Evolutionary conservation across 1,140 invertebrate species (phyloP), one percentile per base, ranked within the genome.

Genomic region (Neuroterus valhalla): DNA sequence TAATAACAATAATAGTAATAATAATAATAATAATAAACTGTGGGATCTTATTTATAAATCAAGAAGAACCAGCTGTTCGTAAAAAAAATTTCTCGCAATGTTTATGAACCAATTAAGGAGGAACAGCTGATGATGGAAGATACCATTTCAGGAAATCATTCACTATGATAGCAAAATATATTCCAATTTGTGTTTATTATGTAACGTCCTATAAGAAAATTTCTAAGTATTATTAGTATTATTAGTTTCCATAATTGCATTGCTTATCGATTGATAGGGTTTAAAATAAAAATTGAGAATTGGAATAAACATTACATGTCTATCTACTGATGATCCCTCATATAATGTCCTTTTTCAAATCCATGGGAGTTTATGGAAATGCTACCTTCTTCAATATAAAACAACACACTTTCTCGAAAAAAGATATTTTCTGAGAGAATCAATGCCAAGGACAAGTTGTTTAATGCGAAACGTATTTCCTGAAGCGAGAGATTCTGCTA

Each of bases 111-210:
- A 15, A 62, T 4, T 2, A 31, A 3, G 0, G 1, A 52, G 50
- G 19, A 52, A 52, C 50, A 52, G 50, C 19, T 52, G 50, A 52
- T 52, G 12, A 26, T 52, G 50, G 46, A 48, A 48, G 46, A 48
- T 11, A 21, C 19, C 50, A 52, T 52, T 52, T 23, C 17, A 23
- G 8, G 19, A 52, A 6, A 8, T 19, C 8, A 52, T 21, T 17
- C 5, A 14, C 19, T 19, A 21, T 21, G 19, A 21, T 14, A 52
- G 12, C 19, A 21, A 52, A 8, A 2, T 21, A 6, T 6, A 21
- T 23, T 17, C 3, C 10, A 21, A 10, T 52, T 52, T 52, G 6
- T 48, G n/a, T n/a, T n/a, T n/a, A n/a, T n/a, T n/a, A n/a, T n/a
- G n/a, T n/a, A n/a, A n/a, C n/a, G n/a, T n/a, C n/a, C n/a, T 19